Percentiles rank a stretch among this genome's conserved stretches.
These are phyloP conservation scores for Aeoliscus strigatus DNA, from an alignment of 2,797 vertebrate genomes.

Conservation along the genomic window DNA sequence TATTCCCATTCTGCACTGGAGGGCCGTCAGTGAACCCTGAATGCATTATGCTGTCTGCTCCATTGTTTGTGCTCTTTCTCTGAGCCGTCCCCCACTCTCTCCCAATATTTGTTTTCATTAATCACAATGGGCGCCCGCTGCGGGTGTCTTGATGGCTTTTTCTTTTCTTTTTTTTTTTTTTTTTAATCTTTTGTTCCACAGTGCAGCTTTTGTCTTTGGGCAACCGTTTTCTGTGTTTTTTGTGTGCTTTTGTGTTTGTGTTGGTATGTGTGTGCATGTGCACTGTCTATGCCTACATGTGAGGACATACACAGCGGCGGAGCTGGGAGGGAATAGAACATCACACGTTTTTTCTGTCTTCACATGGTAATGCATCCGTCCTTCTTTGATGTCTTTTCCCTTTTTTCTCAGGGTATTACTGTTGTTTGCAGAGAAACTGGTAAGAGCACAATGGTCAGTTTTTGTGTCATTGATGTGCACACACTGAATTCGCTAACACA, in stretches of 20 bases:
- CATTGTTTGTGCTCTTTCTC: slow-evolving; percentile 71
- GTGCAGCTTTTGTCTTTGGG: slow-evolving; percentile 65
- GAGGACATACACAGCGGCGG: slow-evolving; percentile 6
- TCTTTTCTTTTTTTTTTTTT: slow-evolving; percentile 72
- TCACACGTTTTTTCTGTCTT: slow-evolving; percentile 8
- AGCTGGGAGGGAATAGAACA: slow-evolving; percentile 19
- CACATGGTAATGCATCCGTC: slow-evolving; percentile 23
- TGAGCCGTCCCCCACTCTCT: slow-evolving; percentile 61
- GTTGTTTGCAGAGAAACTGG: slow-evolving; percentile 18
- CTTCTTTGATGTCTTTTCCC: slow-evolving; percentile 35
- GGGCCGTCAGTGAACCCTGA: slow-evolving; percentile 69
- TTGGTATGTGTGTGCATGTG: slow-evolving; percentile 29
- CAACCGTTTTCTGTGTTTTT: slow-evolving; percentile 51
- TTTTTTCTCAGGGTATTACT: slow-evolving; percentile 44
- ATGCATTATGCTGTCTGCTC: slow-evolving; percentile 68
- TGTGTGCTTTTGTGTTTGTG: slow-evolving; percentile 39
- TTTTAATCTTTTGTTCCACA: slow-evolving; percentile 65
- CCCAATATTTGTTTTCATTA: slow-evolving; percentile 90
- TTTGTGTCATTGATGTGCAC: slow-evolving; percentile 2
- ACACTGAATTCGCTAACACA: neutral
- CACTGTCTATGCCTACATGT: slow-evolving; percentile 19
- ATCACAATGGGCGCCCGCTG: slow-evolving; percentile 86
- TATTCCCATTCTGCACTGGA: slow-evolving; percentile 69
- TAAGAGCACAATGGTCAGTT: slow-evolving; percentile 2
- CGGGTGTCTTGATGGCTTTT: slow-evolving; percentile 82